Percentiles rank a stretch among this genome's conserved stretches.
Evolutionary conservation across 2,113 vertebrate species (phyloP).

Genomic region (Sisor rabdophorus): DNA sequence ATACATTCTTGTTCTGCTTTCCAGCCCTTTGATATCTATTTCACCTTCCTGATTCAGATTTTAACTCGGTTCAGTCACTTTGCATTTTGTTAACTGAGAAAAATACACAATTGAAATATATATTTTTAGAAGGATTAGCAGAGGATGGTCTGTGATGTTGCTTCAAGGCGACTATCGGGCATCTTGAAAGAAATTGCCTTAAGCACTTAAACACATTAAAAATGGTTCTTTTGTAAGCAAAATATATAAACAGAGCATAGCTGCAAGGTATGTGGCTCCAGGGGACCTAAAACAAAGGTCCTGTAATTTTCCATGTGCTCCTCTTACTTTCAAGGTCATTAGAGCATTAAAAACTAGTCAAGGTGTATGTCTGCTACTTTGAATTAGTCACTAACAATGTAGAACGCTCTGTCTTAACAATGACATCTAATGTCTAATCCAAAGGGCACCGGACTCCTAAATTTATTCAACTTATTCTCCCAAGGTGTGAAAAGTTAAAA

Average conservation of each 20-base stretch:
- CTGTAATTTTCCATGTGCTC: slow-evolving; percentile 35
- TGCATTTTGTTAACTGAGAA: too few species aligned
- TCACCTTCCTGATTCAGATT: too few species aligned
- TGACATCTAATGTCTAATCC: slow-evolving; percentile 50
- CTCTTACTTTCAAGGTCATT: slow-evolving; percentile 38
- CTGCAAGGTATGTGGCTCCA: slow-evolving; percentile 24
- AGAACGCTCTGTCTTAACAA: slow-evolving; percentile 38
- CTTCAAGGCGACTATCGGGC: slow-evolving; percentile 7
- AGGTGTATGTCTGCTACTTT: slow-evolving; percentile 19
- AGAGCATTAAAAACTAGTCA: slow-evolving; percentile 39
- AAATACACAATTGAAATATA: neutral
- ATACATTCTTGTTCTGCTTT: too few species aligned
- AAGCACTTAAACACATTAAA: slow-evolving; percentile 5
- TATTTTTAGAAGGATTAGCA: neutral
- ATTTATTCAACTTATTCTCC: slow-evolving; percentile 51
- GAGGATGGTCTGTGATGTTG: neutral
- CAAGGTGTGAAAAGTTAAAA: slow-evolving; percentile 52
- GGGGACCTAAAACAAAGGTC: slow-evolving; percentile 17
- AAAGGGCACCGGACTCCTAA: slow-evolving; percentile 44
- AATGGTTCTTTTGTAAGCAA: neutral
- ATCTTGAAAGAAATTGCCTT: slow-evolving; percentile 10
- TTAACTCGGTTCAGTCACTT: too few species aligned
- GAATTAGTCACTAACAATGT: slow-evolving; percentile 52
- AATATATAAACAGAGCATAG: slow-evolving; percentile 11
- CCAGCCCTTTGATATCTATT: too few species aligned